Evolutionary conservation across 1,140 invertebrate genomes (phyloP).

Genomic region (Coenobita brevimanus): DNA sequence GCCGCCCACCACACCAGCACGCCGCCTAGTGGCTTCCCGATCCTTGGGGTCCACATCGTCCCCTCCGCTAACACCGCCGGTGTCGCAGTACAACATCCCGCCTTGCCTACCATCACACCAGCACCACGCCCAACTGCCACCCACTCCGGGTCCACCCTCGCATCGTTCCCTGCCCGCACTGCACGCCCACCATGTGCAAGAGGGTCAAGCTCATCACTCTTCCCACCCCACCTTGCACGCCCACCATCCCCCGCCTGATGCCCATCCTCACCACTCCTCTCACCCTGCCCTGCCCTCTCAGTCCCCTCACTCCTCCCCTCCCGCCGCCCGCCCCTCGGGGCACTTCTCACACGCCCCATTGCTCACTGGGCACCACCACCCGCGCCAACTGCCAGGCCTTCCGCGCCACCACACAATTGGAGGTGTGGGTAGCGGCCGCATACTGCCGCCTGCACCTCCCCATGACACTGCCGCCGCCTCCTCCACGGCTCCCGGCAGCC

Average conservation of each 20-base stretch:
- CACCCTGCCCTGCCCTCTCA: constrained; percentile 57
- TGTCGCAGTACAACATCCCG: constrained; percentile 67
- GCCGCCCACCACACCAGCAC: constrained; percentile 55
- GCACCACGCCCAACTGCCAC: constrained; percentile 68
- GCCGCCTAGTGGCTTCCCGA: constrained; percentile 66
- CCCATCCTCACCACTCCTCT: constrained; percentile 57
- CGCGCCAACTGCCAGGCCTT: constrained; percentile 65
- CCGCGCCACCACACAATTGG: constrained; percentile 69
- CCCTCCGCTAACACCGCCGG: constrained; percentile 63
- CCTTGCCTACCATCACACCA: constrained; percentile 69
- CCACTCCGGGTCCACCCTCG: constrained; percentile 65
- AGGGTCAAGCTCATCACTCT: constrained; percentile 43
- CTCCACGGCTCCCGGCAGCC: constrained; percentile 14
- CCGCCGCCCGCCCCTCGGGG: constrained; percentile 57
- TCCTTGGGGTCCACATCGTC: constrained; percentile 68
- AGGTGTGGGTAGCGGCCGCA: constrained; percentile 65
- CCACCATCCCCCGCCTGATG: constrained; percentile 53
- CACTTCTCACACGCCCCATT: constrained; percentile 67
- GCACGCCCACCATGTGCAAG: constrained; percentile 57
- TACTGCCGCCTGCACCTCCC: constrained; percentile 61
- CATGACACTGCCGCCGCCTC: constrained; percentile 17
- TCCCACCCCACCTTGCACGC: constrained; percentile 54
- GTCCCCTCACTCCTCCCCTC: constrained; percentile 66
- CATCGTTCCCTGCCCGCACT: constrained; percentile 67
- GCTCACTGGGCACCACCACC: constrained; percentile 64